Base-by-base conservation (phyloP, 1,140 invertebrate species). In the Ericerus pela region DNA sequence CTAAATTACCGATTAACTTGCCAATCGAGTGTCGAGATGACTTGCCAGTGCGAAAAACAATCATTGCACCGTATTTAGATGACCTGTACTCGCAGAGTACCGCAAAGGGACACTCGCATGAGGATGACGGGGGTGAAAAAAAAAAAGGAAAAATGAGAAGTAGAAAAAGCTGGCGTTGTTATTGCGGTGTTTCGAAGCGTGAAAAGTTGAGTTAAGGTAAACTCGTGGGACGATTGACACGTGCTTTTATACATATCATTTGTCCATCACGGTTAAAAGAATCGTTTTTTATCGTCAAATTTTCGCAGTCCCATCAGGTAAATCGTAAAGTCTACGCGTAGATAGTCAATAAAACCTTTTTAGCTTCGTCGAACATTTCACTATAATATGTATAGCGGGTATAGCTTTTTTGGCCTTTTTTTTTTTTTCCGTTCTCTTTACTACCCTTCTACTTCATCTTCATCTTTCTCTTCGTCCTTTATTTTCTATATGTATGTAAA, bases 171-270 rank as follows among this genome's bases (percentile, higher is more conserved):
- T 47, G 20, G 26, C 41, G 41, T 47, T 47, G 41, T 47, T 47
- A 47, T 47, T 47, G 41, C 41, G 41, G 41, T 24, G 8, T 24
- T 47, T 2, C 41, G 41, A 47, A 47, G 41, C 41, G 41, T 14
- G 20, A 41, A 47, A 47, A 47, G 41, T 47, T 24, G 41, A 47
- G 41, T 47, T 47, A 24, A 47, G 41, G 41, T 47, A 47, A 47
- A 47, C 41, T 47, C 36, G 36, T 47, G 41, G 41, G 41, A 47
- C 41, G 41, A 47, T 47, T 47, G 41, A 47, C 41, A 47, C 41
- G 26, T 47, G 41, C 41, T 47, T 47, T 14, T 47, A 47, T 47
- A 47, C 41, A 47, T 47, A 47, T 47, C 41, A 47, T 47, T 47
- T 47, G 41, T 47, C 41, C 41, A 47, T 47, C 41, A 47, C 41